Percentiles rank a stretch among this genome's conserved stretches.
Evolutionary conservation across 1,140 invertebrate genomes (phyloP).

Genomic region (Megalonaias nervosa): DNA sequence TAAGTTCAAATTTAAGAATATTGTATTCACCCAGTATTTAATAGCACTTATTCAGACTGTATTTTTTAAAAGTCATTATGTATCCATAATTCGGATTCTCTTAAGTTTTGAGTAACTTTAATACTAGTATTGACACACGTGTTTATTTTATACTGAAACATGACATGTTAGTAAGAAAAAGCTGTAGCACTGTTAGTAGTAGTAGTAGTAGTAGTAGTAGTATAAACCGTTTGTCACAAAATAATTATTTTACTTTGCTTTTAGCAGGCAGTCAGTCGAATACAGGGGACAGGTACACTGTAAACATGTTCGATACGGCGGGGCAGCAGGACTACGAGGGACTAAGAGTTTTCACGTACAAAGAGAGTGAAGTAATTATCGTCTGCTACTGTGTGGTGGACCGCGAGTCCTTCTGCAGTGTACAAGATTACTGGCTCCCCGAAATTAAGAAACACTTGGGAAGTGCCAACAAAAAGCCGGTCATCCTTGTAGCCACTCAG

Average conservation of each 20-base stretch:
- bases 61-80: too few relatives aligned
- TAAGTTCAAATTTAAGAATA: neutral
- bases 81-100: too few relatives aligned
- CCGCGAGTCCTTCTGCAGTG: slow-evolving; percentile 98
- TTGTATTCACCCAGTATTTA: too few relatives aligned
- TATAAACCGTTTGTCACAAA: neutral
- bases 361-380: slow-evolving; percentile 90
- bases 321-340: slow-evolving; percentile 29
- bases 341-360: slow-evolving; percentile 20
- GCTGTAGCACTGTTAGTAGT: too few relatives aligned
- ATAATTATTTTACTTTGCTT: slow-evolving; percentile 12
- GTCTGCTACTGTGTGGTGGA: slow-evolving; percentile 99
- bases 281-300: slow-evolving; percentile 13
- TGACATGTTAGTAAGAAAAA: too few relatives aligned
- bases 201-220: neutral
- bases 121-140: too few relatives aligned
- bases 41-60: too few relatives aligned
- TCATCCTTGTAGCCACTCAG: slow-evolving; percentile 81
- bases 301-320: slow-evolving; percentile 26
- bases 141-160: too few relatives aligned
- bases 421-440: slow-evolving; percentile 85
- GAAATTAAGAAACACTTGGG: slow-evolving; percentile 72
- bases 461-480: slow-evolving; percentile 77
- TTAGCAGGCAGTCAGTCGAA: slow-evolving; percentile 11
- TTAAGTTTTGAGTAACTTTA: too few relatives aligned